Conservation (phyloP, 2,113 vertebrate species). For the Channa maculata region DNA sequence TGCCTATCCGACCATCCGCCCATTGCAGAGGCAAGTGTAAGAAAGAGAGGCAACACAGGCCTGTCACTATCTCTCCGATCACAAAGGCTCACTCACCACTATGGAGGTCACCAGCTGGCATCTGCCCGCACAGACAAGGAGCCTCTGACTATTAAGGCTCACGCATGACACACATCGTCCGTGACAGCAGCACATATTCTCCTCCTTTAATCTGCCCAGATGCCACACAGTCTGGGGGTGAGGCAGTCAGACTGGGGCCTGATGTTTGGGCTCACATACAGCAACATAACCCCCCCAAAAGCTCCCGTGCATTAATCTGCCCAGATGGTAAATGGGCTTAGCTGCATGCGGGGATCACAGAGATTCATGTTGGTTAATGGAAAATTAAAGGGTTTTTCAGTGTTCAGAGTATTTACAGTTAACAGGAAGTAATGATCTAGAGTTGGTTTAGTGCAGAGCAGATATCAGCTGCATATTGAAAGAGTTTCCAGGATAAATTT, state of each 20-base stretch:
- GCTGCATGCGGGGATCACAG: slow-evolving; percentile 31
- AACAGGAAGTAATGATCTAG: not conserved
- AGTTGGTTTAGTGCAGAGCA: not conserved
- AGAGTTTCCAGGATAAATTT: not conserved
- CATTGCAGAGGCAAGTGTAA: slow-evolving; percentile 24
- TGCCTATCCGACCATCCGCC: slow-evolving; percentile 40
- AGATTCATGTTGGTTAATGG: slow-evolving; percentile 49
- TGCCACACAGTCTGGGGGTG: slow-evolving; percentile 54
- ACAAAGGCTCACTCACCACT: slow-evolving; percentile 56
- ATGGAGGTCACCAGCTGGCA: slow-evolving; percentile 76
- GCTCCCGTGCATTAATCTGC: slow-evolving; percentile 47
- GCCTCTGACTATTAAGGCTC: slow-evolving; percentile 40
- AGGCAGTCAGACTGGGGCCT: not conserved
- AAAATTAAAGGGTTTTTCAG: slow-evolving; percentile 48
- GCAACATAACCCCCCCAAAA: not conserved
- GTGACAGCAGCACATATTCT: slow-evolving; percentile 37
- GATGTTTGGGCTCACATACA: slow-evolving; percentile 28
- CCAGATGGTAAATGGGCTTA: slow-evolving; percentile 66
- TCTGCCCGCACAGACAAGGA: slow-evolving; percentile 49
- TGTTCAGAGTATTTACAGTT: slow-evolving; percentile 42
- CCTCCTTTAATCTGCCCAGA: slow-evolving; percentile 58
- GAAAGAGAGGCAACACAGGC: slow-evolving; percentile 46
- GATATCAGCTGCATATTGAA: not conserved
- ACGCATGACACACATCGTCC: slow-evolving; percentile 34
- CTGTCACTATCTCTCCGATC: slow-evolving; percentile 44